These are phyloP conservation scores for Dusona sp. DNA, from an alignment of 2,888 invertebrate species.

Conservation along the genomic window DNA sequence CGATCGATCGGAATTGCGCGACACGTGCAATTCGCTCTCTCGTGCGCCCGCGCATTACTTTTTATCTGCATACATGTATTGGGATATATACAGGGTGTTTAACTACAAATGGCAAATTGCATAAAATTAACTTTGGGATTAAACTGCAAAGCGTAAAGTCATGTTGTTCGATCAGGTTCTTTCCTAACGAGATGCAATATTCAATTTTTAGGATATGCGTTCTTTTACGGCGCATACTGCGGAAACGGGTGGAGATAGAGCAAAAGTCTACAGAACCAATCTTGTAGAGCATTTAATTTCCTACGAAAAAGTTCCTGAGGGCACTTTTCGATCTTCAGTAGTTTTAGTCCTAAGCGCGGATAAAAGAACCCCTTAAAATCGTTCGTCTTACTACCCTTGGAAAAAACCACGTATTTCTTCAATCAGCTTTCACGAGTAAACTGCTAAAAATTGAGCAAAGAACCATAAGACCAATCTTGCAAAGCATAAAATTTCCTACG, in stretches of 20 bases:
- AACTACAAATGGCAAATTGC: not conserved
- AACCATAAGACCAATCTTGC: not conserved
- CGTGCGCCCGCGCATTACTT: conserved; percentile 28
- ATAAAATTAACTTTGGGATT: not conserved
- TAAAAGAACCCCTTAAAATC: not conserved
- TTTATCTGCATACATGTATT: not conserved
- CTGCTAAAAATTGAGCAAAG: not conserved
- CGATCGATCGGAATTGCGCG: conserved; percentile 60
- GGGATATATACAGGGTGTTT: not conserved
- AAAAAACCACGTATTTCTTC: not conserved
- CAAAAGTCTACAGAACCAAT: not conserved
- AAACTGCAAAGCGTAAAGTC: not conserved
- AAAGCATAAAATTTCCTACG: not conserved
- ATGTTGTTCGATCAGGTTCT: not conserved
- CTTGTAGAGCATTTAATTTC: not conserved
- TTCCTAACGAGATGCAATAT: not conserved
- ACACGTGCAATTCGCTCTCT: conserved; percentile 63
- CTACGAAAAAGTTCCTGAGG: not conserved
- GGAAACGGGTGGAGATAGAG: not conserved
- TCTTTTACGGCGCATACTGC: not conserved
- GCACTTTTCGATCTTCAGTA: not conserved
- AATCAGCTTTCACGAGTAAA: not conserved
- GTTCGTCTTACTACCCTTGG: not conserved
- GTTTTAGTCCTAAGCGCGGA: not conserved
- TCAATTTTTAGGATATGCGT: not conserved